Percentiles rank a stretch among this genome's conserved stretches.
Conservation (phyloP, 2,797 vertebrate species). For the Oreochromis grahami region DNA sequence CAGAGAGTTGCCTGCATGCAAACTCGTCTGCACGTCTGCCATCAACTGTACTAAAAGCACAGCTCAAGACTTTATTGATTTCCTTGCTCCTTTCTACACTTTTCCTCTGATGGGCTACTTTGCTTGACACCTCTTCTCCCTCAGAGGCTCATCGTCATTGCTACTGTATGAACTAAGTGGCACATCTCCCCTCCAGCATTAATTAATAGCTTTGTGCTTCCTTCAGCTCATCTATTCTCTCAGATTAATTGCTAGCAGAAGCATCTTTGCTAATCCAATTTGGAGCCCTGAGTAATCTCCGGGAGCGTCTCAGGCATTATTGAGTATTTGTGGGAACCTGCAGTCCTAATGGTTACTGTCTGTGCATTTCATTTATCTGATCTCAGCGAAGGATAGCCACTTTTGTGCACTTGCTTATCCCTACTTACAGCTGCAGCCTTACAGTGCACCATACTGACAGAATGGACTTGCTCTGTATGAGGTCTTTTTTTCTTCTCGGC, state of each 20-base stretch:
- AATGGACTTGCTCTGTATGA: neutral
- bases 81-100: slow-evolving; percentile 5
- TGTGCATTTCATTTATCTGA: slow-evolving; percentile 17
- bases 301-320: slow-evolving; percentile 28
- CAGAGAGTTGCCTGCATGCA: neutral
- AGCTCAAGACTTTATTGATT: slow-evolving; percentile 32
- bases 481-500: neutral
- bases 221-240: slow-evolving; percentile 47
- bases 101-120: slow-evolving; percentile 34
- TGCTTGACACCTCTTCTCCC: slow-evolving; percentile 39
- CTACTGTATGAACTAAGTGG: slow-evolving; percentile 32
- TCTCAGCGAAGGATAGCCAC: neutral
- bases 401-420: neutral
- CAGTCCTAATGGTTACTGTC: slow-evolving; percentile 12
- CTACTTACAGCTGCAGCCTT: neutral
- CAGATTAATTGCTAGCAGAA: slow-evolving; percentile 57
- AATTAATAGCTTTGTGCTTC: slow-evolving; percentile 61
- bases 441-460: neutral
- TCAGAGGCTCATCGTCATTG: slow-evolving; percentile 23
- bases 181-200: slow-evolving; percentile 9
- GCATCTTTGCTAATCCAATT: slow-evolving; percentile 64
- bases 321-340: slow-evolving; percentile 37
- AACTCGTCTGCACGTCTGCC: neutral
- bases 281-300: slow-evolving; percentile 52
- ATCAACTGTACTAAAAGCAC: slow-evolving; percentile 20